Evolutionary conservation across 2,797 vertebrate species (phyloP).

Genomic region (Myotis daubentonii): DNA sequence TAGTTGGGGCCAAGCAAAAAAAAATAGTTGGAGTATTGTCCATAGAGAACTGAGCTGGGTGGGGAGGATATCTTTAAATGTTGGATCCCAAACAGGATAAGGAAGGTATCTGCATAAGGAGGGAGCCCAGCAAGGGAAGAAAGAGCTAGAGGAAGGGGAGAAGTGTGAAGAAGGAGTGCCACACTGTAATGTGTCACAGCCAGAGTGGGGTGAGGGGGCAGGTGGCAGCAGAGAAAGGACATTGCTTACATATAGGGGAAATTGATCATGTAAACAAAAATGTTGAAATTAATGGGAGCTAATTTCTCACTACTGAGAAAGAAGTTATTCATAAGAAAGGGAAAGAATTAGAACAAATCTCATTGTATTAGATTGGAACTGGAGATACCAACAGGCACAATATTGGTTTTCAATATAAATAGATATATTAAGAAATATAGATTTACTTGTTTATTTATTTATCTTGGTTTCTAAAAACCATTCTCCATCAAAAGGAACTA

Average conservation of each 20-base stretch:
- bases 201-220: background rate
- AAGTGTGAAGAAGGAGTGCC: background rate
- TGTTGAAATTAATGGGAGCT: background rate
- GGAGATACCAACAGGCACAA: background rate
- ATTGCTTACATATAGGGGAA: background rate
- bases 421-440: background rate
- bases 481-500: background rate
- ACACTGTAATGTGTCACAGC: background rate
- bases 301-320: conserved; percentile 38
- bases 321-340: conserved; percentile 31
- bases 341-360: background rate
- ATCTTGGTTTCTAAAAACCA: conserved; percentile 34
- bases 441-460: background rate
- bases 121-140: background rate
- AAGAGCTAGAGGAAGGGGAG: background rate
- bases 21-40: background rate
- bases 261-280: background rate
- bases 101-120: background rate
- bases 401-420: conserved; percentile 33
- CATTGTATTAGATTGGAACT: background rate
- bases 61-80: background rate
- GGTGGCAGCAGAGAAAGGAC: background rate
- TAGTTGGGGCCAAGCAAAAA: background rate
- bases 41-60: background rate
- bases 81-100: background rate